Conservation (phyloP, 2,888 invertebrate genomes). For the Hoplodrina ambigua region DNA sequence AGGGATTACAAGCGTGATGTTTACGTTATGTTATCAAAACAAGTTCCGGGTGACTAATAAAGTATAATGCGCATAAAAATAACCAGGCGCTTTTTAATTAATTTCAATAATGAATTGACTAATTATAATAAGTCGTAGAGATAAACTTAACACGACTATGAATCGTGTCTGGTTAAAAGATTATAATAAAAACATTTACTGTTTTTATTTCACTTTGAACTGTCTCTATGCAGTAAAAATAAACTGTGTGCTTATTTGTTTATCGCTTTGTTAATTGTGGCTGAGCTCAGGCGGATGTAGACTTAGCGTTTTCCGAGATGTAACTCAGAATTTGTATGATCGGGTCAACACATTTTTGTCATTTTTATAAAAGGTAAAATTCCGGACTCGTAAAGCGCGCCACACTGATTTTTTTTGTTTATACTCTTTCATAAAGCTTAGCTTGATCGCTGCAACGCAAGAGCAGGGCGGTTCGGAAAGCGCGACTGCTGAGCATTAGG, state of each 20-base stretch:
- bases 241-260: constrained; percentile 9
- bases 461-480: no score
- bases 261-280: background rate
- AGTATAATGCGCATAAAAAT: constrained; percentile 17
- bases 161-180: constrained; percentile 20
- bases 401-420: no score
- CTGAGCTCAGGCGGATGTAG: constrained; percentile 3
- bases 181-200: constrained; percentile 24
- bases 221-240: constrained; percentile 16
- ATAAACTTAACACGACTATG: constrained; percentile 35
- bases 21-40: background rate
- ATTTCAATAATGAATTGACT: constrained; percentile 17
- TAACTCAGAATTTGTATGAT: background rate
- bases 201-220: constrained; percentile 9
- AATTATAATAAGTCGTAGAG: constrained; percentile 18
- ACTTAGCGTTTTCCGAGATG: background rate
- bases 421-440: no score
- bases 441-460: no score
- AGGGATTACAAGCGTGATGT: no score
- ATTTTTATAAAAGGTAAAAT: no score
- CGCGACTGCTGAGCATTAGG: no score
- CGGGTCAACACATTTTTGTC: background rate
- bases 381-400: no score
- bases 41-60: constrained; percentile 31
- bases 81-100: constrained; percentile 36